Percentiles rank a stretch among this genome's conserved stretches.
phyloP scores from a whole-genome alignment of 2,888 invertebrate genomes.

The Aleiodes alternator region DNA sequence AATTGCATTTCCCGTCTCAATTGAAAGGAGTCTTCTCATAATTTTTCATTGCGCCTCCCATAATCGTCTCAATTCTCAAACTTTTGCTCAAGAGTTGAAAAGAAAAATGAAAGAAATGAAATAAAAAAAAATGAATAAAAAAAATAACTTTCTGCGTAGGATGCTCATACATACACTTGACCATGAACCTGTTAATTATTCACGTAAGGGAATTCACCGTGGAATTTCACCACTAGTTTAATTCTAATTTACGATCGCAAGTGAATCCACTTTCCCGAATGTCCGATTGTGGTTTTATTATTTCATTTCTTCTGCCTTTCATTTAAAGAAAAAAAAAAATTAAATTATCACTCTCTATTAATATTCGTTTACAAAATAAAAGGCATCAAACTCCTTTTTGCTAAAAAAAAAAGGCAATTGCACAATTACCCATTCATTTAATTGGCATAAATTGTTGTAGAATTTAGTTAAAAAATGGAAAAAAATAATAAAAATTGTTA shows the following conservation, averaged over 20 bases:
- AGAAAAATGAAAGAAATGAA: too few species aligned
- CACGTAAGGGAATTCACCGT: slow-evolving; percentile 24
- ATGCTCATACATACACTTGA: slow-evolving; percentile 2
- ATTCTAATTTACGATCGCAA: slow-evolving; percentile 56
- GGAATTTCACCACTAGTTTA: slow-evolving; percentile 42
- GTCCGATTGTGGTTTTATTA: slow-evolving; percentile 22
- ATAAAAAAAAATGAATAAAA: too few species aligned
- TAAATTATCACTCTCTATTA: too few species aligned
- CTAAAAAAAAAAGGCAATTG: slow-evolving; percentile 7
- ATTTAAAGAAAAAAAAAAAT: slow-evolving; percentile 1
- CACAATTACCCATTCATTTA: slow-evolving; percentile 12
- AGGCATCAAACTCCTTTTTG: background rate
- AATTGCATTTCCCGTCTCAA: slow-evolving; percentile 22
- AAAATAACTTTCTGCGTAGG: background rate
- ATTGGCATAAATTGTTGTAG: too few species aligned
- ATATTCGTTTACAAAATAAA: background rate
- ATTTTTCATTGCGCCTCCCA: slow-evolving; percentile 12
- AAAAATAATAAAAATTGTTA: too few species aligned
- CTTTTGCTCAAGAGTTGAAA: background rate
- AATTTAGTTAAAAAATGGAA: too few species aligned
- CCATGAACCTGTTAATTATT: slow-evolving; percentile 8
- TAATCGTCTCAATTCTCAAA: background rate
- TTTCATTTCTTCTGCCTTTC: background rate
- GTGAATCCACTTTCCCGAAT: slow-evolving; percentile 60
- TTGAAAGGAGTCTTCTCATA: slow-evolving; percentile 21